Conservation (phyloP, 2,113 vertebrate genomes). For the Nerophis ophidion region DNA sequence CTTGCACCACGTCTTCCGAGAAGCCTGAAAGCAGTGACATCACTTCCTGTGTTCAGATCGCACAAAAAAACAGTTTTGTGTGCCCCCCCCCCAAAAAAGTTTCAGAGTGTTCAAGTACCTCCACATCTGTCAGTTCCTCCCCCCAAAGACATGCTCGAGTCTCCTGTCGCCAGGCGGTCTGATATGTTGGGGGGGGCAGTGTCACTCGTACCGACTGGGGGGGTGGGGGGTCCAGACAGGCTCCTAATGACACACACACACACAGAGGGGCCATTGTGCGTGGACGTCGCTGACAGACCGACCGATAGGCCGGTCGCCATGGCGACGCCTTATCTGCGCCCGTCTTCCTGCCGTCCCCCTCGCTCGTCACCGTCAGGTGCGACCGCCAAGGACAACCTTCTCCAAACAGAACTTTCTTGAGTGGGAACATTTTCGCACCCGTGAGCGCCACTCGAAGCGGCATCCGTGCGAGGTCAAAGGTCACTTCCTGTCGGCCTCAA, state of each 20-base stretch:
- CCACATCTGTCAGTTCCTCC: constrained; percentile 13
- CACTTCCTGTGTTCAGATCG: too few species aligned
- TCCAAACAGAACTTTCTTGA: neutral
- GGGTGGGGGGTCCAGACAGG: constrained; percentile 34
- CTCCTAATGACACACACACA: constrained; percentile 48
- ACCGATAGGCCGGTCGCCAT: constrained; percentile 56
- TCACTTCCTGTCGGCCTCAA: constrained; percentile 26
- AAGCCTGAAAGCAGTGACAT: too few species aligned
- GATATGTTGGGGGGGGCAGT: constrained; percentile 37
- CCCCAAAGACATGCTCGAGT: constrained; percentile 3
- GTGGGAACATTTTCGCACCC: neutral
- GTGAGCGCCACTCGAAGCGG: neutral
- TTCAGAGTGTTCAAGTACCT: constrained; percentile 8
- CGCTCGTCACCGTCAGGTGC: too few species aligned
- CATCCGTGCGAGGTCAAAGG: constrained; percentile 35
- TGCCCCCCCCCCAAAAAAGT: too few species aligned
- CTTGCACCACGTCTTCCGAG: too few species aligned
- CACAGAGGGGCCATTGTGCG: constrained; percentile 61
- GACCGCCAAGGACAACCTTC: too few species aligned
- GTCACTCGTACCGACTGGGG: constrained; percentile 46
- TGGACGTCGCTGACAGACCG: constrained; percentile 65
- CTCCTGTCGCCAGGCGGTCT: constrained; percentile 32
- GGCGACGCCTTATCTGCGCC: constrained; percentile 46
- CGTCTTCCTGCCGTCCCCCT: constrained; percentile 29
- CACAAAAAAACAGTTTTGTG: too few species aligned